Conservation (phyloP, 2,797 vertebrate genomes). For the Aldrovandia affinis region DNA sequence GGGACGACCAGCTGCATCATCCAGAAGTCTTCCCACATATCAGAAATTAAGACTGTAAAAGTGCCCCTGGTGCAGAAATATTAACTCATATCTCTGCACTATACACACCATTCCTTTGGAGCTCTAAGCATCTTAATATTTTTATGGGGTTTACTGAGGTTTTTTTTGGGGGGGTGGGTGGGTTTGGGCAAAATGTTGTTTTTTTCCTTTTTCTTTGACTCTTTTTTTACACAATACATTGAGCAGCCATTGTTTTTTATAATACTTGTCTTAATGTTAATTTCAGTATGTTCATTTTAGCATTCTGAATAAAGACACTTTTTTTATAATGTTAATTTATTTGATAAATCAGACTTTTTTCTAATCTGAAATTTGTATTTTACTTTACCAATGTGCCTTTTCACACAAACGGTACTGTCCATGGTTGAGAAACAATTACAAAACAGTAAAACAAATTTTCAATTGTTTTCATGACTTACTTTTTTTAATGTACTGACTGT, state of each 20-base stretch:
- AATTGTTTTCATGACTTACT: not conserved
- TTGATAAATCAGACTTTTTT: constrained; percentile 27
- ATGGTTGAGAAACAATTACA: constrained; percentile 1
- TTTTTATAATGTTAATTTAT: constrained; percentile 41
- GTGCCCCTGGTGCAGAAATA: constrained; percentile 74
- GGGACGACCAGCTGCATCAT: constrained; percentile 91
- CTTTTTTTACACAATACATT: constrained; percentile 52
- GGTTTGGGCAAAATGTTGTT: constrained; percentile 47
- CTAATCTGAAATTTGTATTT: constrained; percentile 35
- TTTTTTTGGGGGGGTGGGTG: no score
- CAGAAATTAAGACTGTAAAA: constrained; percentile 93
- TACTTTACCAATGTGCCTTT: constrained; percentile 31
- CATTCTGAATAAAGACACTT: constrained; percentile 30
- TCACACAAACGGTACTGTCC: constrained; percentile 15
- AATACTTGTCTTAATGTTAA: constrained; percentile 13
- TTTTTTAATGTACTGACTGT: not conserved
- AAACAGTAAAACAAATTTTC: not conserved
- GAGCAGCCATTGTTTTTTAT: constrained; percentile 14
- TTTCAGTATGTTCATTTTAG: constrained; percentile 20
- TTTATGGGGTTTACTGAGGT: constrained; percentile 15
- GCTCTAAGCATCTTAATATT: not conserved
- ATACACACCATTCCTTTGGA: constrained; percentile 16
- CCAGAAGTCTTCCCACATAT: constrained; percentile 95
- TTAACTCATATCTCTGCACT: not conserved
- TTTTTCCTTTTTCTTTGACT: constrained; percentile 50